Base-by-base conservation (phyloP, 2,888 invertebrate genomes). In the Caenorhabditis sp. region DNA sequence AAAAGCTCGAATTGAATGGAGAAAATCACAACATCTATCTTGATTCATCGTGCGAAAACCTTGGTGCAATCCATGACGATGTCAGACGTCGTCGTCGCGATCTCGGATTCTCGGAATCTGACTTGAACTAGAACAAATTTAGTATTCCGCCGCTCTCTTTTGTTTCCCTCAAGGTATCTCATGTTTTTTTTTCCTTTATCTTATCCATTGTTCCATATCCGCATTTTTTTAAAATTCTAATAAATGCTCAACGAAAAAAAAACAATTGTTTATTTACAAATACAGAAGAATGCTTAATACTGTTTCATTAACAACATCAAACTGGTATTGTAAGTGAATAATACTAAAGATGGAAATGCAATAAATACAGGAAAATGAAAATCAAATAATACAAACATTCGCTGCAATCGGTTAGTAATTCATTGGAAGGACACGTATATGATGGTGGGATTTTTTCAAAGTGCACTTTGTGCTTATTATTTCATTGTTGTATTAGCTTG, bases 11-110 rank as follows among this genome's bases (percentile, higher is more conserved):
- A 17, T 75, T 84, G 14, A 79, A 80, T 58, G 84, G 86, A 14
- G 76, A 81, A 69, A 77, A 77, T 61, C 76, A 81, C 24, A 76
- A 82, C 60, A 74, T 79, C 57, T 88, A 86, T 75, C 64, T 88
- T 55, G 87, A 88, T 58, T 86, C 86, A 1, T 83, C 85, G 36
- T 69, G 74, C 59, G 88, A 87, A 70, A 87, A 87, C 66, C 82
- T 87, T n/a, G 84, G 85, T 21, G 75, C 81, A 6, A 81, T 84
- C 57, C 74, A 77, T 23, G 84, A 83, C 53, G 86, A 84, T 58
- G 85, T 86, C 17, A 68, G 81, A 5, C 66, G 78, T 36, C 66
- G 84, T n/a, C 69, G 85, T 26, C 69, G 79, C 61, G 77, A 78
- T 61, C 77, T 83, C 36, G 76, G 79, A 50, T 72, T 81, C 21